phyloP scores from a whole-genome alignment of 2,113 vertebrate genomes.

The Seriola quinqueradiata region DNA sequence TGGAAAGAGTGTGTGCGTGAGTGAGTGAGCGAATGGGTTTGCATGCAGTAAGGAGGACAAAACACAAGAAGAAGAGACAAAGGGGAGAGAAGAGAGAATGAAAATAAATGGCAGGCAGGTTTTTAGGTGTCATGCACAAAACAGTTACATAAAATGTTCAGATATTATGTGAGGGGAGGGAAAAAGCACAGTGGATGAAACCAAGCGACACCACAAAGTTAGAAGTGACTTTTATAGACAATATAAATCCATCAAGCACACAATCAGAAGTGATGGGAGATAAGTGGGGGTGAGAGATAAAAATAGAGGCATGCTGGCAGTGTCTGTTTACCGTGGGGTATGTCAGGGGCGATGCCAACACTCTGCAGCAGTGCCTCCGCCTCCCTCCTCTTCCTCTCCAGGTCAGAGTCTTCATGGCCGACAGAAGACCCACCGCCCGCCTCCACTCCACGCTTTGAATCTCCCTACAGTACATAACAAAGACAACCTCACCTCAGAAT shows the following conservation, averaged over 20 bases:
- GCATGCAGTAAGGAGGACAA: slow-evolving; percentile 72
- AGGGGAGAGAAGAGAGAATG: slow-evolving; percentile 79
- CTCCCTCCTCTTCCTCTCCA: slow-evolving; percentile 98
- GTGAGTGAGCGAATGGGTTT: slow-evolving; percentile 56
- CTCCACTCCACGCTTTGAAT: slow-evolving; percentile 74
- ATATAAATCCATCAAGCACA: slow-evolving; percentile 32
- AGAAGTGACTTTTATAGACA: slow-evolving; percentile 37
- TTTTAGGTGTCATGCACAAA: slow-evolving; percentile 74
- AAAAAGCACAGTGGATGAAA: slow-evolving; percentile 36
- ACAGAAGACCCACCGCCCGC: slow-evolving; percentile 82
- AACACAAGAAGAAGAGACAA: slow-evolving; percentile 60
- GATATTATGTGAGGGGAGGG: slow-evolving; percentile 26
- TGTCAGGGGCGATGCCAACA: slow-evolving; percentile 93
- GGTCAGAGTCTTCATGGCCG: slow-evolving; percentile 93
- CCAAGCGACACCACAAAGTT: slow-evolving; percentile 46
- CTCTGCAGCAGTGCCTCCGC: slow-evolving; percentile 97
- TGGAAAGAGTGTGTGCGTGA: slow-evolving; percentile 80
- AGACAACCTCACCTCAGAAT: slow-evolving; percentile 2
- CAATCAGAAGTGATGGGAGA: slow-evolving; percentile 21
- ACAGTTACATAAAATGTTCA: slow-evolving; percentile 60
- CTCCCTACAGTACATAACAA: slow-evolving; percentile 55
- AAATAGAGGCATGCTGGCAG: slow-evolving; percentile 36
- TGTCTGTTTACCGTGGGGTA: slow-evolving; percentile 89
- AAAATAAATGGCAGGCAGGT: slow-evolving; percentile 79
- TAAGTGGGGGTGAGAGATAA: slow-evolving; percentile 29